Conservation (phyloP, 2,797 vertebrate genomes). For the Dermochelys coriacea region DNA sequence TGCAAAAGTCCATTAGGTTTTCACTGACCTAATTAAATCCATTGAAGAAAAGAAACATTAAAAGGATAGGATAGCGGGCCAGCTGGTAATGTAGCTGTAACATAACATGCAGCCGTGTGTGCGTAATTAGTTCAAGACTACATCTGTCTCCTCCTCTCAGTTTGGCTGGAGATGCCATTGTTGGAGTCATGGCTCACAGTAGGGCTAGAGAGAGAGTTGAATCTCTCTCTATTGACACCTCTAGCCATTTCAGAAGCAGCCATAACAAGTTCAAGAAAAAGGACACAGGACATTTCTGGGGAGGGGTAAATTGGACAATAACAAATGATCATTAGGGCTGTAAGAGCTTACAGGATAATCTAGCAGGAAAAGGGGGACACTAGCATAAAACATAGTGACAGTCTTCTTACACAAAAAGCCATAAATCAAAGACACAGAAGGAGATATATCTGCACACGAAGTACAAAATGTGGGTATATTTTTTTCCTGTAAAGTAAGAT, state of each 20-base stretch:
- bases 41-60: not conserved
- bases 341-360: not conserved
- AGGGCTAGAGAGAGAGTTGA: not conserved
- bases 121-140: not conserved
- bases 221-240: not conserved
- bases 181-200: not conserved
- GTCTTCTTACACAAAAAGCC: not conserved
- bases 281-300: not conserved
- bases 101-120: not conserved
- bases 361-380: constrained; percentile 6
- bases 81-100: not conserved
- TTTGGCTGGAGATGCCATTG: not conserved
- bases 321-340: not conserved
- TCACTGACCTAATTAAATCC: not conserved
- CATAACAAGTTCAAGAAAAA: not conserved
- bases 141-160: not conserved
- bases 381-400: not conserved
- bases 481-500: not conserved
- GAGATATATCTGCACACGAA: not conserved
- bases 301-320: not conserved
- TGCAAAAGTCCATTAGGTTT: constrained; percentile 4
- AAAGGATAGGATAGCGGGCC: not conserved
- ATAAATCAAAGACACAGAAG: constrained; percentile 27
- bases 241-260: not conserved
- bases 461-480: not conserved